A percentile compares a stretch with the other conserved stretches of the same genome.
These are phyloP conservation scores for Odontamblyopus lacepedii DNA, from an alignment of 2,797 vertebrate species.

Conservation along the genomic window DNA sequence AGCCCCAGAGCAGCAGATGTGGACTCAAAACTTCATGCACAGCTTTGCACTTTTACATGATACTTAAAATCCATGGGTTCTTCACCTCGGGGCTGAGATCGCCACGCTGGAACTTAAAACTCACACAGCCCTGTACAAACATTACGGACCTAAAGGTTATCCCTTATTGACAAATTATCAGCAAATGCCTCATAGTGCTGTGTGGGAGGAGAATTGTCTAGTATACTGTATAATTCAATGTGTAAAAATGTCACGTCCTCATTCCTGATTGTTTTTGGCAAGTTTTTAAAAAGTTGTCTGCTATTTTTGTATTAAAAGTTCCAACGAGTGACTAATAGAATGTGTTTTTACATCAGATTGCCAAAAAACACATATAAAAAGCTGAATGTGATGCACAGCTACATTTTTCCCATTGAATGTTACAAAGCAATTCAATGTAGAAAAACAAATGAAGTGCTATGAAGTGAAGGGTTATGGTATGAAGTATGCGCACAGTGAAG, in stretches of 20 bases:
- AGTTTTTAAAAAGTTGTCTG: constrained; percentile 1
- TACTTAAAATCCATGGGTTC: constrained; percentile 9
- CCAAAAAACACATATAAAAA: constrained; percentile 2
- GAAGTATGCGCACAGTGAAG: not conserved
- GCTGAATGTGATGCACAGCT: constrained; percentile 1
- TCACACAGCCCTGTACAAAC: not conserved
- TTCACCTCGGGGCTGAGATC: constrained; percentile 2
- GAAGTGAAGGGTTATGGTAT: not conserved
- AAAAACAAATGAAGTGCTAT: constrained; percentile 9
- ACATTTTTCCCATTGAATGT: not conserved
- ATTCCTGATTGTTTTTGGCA: constrained; percentile 3
- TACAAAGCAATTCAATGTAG: not conserved
- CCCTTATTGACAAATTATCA: constrained; percentile 8
- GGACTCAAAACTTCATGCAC: constrained; percentile 31
- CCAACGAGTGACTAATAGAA: constrained; percentile 5
- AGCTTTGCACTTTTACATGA: constrained; percentile 22
- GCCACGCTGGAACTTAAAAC: not conserved
- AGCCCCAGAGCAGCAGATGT: constrained; percentile 25
- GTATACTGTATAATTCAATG: constrained; percentile 5
- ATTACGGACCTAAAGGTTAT: constrained; percentile 4
- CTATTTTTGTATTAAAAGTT: constrained; percentile 1
- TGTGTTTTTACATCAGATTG: constrained; percentile 2
- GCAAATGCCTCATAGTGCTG: not conserved
- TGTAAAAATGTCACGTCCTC: constrained; percentile 6
- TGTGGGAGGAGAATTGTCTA: constrained; percentile 1